Base-by-base conservation (phyloP, 2,888 invertebrate genomes). In the Megalurothrips usitatus region DNA sequence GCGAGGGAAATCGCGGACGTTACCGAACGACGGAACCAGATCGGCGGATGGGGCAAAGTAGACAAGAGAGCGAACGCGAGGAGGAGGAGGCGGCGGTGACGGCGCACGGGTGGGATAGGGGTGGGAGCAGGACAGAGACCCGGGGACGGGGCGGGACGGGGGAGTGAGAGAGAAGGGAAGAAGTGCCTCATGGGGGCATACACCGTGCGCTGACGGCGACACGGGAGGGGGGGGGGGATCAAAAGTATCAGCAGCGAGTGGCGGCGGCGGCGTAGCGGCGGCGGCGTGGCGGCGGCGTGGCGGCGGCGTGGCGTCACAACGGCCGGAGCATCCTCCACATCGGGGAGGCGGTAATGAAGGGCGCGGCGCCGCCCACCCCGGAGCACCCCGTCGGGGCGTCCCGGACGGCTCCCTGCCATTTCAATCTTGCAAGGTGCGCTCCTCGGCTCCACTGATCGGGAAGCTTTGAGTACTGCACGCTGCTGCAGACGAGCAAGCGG, bases 211-310 rank as follows among this genome's bases (percentile, higher is more conserved):
- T 6, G 34, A 43, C 34, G 34, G 6, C 34, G n/a, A n/a, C n/a
- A n/a, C n/a, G n/a, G n/a, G n/a, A n/a, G n/a, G 52, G 52, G 52
- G 14, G 6, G 11, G 58, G 14, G 58, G 58, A 58, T 58, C 58
- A 58, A 58, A 58, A 58, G 58, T 58, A 58, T n/a, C 58, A n/a
- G 58, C 58, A n/a, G 58, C 19, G 58, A n/a, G 58, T 58, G 58
- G 58, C 58, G 52, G 52, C 52, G 52, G 52, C 52, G 52, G 6
- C 52, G n/a, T n/a, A n/a, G n/a, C n/a, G n/a, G n/a, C n/a, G n/a
- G n/a, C 52, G 52, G 52, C 52, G 52, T 52, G 10, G 52, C 52
- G 52, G 52, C 52, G 52, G 6, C 52, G n/a, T n/a, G n/a, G n/a
- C n/a, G n/a, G n/a, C 52, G 52, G 52, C 52, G 52, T 52, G 10